Evolutionary conservation across 2,797 vertebrate species (phyloP), one percentile per base, ranked within the genome.

Genomic region (Danionella dracula): DNA sequence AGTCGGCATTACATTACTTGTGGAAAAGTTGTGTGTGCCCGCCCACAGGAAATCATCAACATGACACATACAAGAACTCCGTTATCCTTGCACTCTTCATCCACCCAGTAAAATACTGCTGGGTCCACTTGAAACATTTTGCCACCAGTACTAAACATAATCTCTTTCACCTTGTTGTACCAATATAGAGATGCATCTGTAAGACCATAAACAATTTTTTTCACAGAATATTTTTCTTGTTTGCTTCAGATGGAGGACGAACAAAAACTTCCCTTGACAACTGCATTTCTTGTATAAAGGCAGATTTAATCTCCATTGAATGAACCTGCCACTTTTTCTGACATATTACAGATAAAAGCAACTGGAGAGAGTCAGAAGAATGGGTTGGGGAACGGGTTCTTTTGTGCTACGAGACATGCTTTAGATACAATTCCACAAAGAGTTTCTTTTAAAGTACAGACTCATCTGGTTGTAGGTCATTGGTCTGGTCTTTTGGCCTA

Each of bases 261-360:
- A 71, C 58, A 4, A 62, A 57, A 37, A 72, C 58, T 31, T 77
- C 49, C 8, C 11, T 15, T 2, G 46, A 44, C 27, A 70, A 19
- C 35, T 41, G 69, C 17, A 32, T 48, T 5, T 62, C 70, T 35
- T 72, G 58, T 8, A 67, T 34, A 12, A 66, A 69, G 2, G 51
- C 60, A 27, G 50, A 51, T 38, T 71, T 68, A 4, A 74, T 78
- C 32, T 73, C 68, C 51, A 69, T 66, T 9, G 48, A 76, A 61
- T 73, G 54, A 2, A 74, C 15, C 38, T 56, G 13, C 50, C 55
- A 71, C 13, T 68, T 5, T 2, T 55, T 68, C 56, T 74, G 66
- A 62, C 65, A 74, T 2, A 75, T 74, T 19, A 79, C 37, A 23
- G n/a, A n/a, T n/a, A n/a, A n/a, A n/a, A n/a, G n/a, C n/a, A n/a